phyloP scores from a whole-genome alignment of 2,113 vertebrate species.

The Scopus umbretta region DNA sequence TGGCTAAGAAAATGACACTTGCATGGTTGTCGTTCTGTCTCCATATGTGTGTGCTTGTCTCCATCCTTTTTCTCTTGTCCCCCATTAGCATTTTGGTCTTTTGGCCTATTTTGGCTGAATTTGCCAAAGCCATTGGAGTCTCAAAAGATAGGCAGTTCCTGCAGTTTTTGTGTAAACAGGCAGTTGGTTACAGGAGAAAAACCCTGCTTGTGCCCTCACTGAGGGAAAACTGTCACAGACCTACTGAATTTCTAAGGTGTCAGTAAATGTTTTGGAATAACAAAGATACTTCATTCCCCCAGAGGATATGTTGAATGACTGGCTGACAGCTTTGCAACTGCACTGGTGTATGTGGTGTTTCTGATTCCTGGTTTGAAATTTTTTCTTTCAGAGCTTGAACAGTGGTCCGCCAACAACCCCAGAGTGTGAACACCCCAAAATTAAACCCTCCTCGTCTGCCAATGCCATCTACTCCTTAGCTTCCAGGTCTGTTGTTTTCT shows the following conservation, averaged over 20 bases:
- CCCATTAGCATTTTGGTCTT: neutral
- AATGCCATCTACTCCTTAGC: constrained; percentile 92
- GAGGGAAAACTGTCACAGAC: neutral
- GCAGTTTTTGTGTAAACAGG: neutral
- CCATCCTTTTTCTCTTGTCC: neutral
- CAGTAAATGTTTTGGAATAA: neutral
- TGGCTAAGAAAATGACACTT: neutral
- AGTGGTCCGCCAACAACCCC: constrained; percentile 55
- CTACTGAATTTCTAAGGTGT: neutral
- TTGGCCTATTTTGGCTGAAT: neutral
- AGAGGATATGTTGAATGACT: neutral
- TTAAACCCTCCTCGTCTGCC: constrained; percentile 90
- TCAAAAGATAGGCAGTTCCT: neutral
- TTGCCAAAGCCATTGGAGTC: neutral
- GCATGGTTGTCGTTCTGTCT: neutral
- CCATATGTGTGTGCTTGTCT: neutral
- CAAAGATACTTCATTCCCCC: neutral
- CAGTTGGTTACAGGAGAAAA: neutral
- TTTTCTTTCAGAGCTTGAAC: constrained; percentile 75
- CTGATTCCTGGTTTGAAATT: neutral
- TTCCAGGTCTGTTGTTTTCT: constrained; percentile 73
- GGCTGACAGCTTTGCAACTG: neutral
- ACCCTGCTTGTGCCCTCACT: neutral
- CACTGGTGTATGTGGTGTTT: neutral
- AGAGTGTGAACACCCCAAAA: constrained; percentile 89